Percentiles rank a stretch among this genome's conserved stretches.
Conservation (phyloP, 2,113 vertebrate genomes). For the Microcebus griseorufus region DNA sequence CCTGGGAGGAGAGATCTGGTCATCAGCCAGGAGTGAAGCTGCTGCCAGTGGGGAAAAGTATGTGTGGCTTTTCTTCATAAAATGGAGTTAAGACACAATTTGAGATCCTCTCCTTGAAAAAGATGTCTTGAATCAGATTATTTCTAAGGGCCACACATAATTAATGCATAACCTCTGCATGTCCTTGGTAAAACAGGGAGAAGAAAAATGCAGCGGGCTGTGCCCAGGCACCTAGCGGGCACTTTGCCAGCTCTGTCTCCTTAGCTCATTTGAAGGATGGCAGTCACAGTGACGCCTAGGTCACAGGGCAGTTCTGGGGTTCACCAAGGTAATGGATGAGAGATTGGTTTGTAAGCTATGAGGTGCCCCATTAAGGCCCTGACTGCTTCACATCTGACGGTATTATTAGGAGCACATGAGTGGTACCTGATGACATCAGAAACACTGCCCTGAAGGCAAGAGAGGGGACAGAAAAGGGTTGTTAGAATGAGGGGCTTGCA, state of each 20-base stretch:
- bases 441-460: background rate
- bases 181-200: background rate
- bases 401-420: background rate
- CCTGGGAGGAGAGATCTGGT: background rate
- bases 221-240: background rate
- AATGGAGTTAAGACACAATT: background rate
- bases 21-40: background rate
- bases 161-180: background rate
- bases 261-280: background rate
- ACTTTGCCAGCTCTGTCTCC: background rate
- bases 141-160: background rate
- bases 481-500: background rate
- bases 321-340: background rate
- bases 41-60: background rate
- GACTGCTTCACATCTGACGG: background rate
- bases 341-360: background rate
- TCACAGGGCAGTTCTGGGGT: background rate
- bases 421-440: background rate
- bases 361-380: background rate
- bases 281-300: background rate
- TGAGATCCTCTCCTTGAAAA: background rate
- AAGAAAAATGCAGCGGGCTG: background rate
- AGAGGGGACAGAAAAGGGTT: background rate
- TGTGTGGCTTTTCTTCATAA: background rate
- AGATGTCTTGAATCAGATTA: background rate